Evolutionary conservation across 2,113 vertebrate species (phyloP), one percentile per base, ranked within the genome.

Genomic region (Tupaia tana): DNA sequence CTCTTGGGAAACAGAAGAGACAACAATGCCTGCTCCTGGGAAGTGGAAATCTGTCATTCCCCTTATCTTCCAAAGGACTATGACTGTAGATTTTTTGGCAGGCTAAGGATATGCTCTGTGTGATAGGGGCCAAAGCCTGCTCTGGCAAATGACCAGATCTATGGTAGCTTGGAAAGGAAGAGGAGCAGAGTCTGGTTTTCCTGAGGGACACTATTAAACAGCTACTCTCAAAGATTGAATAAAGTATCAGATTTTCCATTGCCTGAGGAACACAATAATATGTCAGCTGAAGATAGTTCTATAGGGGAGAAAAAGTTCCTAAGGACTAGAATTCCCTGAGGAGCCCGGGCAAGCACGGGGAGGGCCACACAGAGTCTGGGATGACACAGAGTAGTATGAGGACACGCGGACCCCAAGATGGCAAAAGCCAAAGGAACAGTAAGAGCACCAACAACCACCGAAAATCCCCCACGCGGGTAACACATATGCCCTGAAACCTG

Each of bases 1-100:
- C n/a, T 82, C 64, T 16, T 71, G n/a, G n/a, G 6, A 24, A 63
- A 58, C 0, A 63, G n/a, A 74, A 27, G 7, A 71, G 24, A 82
- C 12, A n/a, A 24, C 2, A 29, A 14, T 13, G 1, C 24, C 9
- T 59, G 29, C 5, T 4, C 3, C 22, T 0, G 0, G 12, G 34
- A 34, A 31, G 22, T 14, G 25, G 20, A 10, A 6, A 1, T 8
- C 9, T 90, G 31, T 71, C 22, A 4, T 54, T 86, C 29, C 15
- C 84, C 14, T 31, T 66, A 27, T 34, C 9, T 7, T 80, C 59
- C 12, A n/a, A 69, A 87, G 27, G 25, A 13, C 7, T 69, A 7
- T 7, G 13, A 14, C 1, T 86, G 69, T 27, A 34, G n/a, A 58
- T 63, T 25, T 7, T 54, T 24, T 58, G 31, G 16, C 29, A 18